Conservation (phyloP, 1,140 invertebrate species). For the Pseudachorutes palmiensis region DNA sequence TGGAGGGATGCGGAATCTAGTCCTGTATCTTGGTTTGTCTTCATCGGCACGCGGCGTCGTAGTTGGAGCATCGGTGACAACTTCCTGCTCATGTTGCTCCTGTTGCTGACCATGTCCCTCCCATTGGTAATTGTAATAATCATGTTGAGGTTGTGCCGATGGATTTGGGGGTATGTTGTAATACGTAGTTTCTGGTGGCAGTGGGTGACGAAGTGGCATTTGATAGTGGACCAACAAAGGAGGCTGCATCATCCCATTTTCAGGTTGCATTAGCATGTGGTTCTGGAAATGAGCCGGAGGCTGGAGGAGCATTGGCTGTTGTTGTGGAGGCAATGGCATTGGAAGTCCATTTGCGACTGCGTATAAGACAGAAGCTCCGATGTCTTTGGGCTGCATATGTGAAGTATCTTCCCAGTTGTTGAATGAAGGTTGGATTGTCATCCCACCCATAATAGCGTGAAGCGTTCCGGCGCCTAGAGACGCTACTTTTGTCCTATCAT, state of each 20-base stretch:
- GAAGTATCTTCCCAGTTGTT: neutral
- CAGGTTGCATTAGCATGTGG: constrained; percentile 3
- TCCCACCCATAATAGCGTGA: constrained; percentile 32
- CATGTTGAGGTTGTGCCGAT: neutral
- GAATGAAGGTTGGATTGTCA: neutral
- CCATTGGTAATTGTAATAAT: constrained; percentile 5
- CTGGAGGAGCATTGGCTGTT: neutral
- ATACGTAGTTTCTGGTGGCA: too few relatives aligned
- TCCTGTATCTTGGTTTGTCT: constrained; percentile 26
- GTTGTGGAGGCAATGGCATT: neutral
- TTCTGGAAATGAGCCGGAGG: constrained; percentile 2
- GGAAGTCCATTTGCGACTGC: constrained; percentile 26
- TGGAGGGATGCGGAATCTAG: constrained; percentile 16
- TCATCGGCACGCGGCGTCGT: neutral
- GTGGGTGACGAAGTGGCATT: too few relatives aligned
- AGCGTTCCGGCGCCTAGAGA: constrained; percentile 29
- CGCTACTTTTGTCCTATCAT: neutral
- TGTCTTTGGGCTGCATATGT: constrained; percentile 18
- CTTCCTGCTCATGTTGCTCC: neutral
- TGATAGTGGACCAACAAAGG: neutral
- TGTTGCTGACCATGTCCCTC: neutral
- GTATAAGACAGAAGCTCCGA: constrained; percentile 26
- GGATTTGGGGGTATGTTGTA: neutral
- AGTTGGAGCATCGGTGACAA: neutral
- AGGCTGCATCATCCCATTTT: neutral